Evolutionary conservation across 2,797 vertebrate genomes (phyloP), one percentile per base, ranked within the genome.

Genomic region (Rallus crepitans): DNA sequence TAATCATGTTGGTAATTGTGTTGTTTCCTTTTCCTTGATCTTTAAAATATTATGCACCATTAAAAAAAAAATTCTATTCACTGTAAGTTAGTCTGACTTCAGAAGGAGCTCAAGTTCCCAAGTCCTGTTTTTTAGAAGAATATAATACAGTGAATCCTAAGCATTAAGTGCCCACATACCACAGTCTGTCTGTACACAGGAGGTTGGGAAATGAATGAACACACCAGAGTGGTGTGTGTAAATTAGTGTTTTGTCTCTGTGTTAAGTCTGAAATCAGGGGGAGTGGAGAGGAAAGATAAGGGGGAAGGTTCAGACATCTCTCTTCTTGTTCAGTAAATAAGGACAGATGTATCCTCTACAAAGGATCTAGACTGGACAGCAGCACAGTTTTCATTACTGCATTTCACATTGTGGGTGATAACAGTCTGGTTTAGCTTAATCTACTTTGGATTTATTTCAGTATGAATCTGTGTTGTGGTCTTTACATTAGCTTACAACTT

Each of bases 21-120:
- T 82, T 95, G 81, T 91, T 96, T 91, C 48, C 31, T 86, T 92
- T 80, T 52, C 42, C 31, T 56, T 86, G 25, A 17, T 79, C 64
- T 93, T 64, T 72, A 56, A 30, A 30, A 15, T n/a, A 3, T 73
- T 90, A 72, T 91, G 6, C 57, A 25, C 15, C 25, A 35, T 78
- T 16, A 40, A 40, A 40, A 77, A 85, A 89, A 68, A 70, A 73
- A 82, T 16, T 6, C 20, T 31, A 3, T 40, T 93, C 89, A 24
- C 56, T 40, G 0, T 35, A 59, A 78, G 39, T 87, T 92, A 87
- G 2, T 66, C 59, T 66, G 23, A 73, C 42, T 23, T 84, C 42
- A 64, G 52, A 57, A 71, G 50, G 24, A 33, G 47, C 52, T 89
- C 2, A 5, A 4, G n/a, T 83, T 86, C 45, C 12, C 20, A 47